A percentile compares a stretch with the other conserved stretches of the same genome.
These are phyloP conservation scores for Ophioninae sp. DNA, from an alignment of 2,888 invertebrate genomes.

Conservation along the genomic window DNA sequence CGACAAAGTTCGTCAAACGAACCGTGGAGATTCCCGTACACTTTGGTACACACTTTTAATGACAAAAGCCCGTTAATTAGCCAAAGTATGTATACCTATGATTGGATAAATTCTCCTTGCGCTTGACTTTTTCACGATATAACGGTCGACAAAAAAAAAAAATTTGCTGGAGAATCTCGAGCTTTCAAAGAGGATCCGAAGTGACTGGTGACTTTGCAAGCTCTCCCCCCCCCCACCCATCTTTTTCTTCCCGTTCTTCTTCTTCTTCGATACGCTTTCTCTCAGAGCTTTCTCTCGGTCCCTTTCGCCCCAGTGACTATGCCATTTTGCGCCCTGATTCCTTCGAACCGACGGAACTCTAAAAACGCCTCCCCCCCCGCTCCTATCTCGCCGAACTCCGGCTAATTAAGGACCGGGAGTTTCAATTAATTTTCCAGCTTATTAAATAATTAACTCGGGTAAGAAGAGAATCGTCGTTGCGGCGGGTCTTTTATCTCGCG, in stretches of 20 bases:
- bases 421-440: conserved; percentile 77
- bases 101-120: conserved; percentile 49
- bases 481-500: conserved; percentile 51
- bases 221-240: conserved; percentile 4
- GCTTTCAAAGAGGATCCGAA: conserved; percentile 31
- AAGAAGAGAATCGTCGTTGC: conserved; percentile 62
- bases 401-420: conserved; percentile 72
- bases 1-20: conserved; percentile 19
- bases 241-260: conserved; percentile 17
- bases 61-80: conserved; percentile 54
- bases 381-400: conserved; percentile 27
- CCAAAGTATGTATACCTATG: conserved; percentile 51
- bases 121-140: conserved; percentile 47
- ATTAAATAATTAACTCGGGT: conserved; percentile 78
- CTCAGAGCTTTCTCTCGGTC: conserved; percentile 14
- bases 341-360: conserved; percentile 51
- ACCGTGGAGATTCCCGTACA: conserved; percentile 19
- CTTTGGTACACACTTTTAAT: conserved; percentile 34
- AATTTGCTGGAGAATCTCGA: conserved; percentile 32
- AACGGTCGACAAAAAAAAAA: conserved; percentile 55
- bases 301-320: conserved; percentile 48
- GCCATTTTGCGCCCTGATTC: conserved; percentile 56
- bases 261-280: conserved; percentile 18
- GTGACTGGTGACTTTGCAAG: conserved; percentile 57
- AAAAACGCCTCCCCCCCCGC: conserved; percentile 33